phyloP scores from a whole-genome alignment of 2,888 invertebrate genomes.

The Nemapogon koenigi region DNA sequence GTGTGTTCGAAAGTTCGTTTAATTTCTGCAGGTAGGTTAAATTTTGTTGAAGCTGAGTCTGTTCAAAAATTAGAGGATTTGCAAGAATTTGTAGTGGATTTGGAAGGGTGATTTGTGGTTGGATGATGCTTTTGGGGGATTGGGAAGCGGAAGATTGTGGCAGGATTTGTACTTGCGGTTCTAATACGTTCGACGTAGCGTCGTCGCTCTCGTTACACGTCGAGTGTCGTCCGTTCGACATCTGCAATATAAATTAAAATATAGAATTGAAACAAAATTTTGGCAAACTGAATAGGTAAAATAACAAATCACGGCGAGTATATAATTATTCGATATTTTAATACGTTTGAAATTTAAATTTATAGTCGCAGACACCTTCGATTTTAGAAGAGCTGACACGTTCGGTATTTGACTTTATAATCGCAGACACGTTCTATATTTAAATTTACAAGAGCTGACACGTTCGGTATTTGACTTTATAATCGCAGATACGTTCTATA shows the following conservation, averaged over 20 bases:
- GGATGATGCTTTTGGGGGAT: conserved; percentile 26
- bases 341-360: too few relatives aligned
- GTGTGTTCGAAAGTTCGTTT: conserved; percentile 51
- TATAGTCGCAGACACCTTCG: too few relatives aligned
- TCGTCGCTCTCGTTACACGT: conserved; percentile 61
- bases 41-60: conserved; percentile 48
- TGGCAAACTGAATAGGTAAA: neutral
- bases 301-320: too few relatives aligned
- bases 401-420: too few relatives aligned
- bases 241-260: conserved; percentile 26
- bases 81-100: conserved; percentile 39
- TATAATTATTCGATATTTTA: too few relatives aligned
- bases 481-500: too few relatives aligned
- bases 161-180: conserved; percentile 51
- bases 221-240: conserved; percentile 59
- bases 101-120: conserved; percentile 27
- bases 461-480: too few relatives aligned
- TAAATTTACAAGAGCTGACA: too few relatives aligned
- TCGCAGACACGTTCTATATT: too few relatives aligned
- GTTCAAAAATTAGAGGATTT: conserved; percentile 25
- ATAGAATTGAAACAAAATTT: neutral
- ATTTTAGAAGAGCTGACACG: too few relatives aligned
- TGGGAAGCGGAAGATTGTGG: conserved; percentile 44
- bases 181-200: conserved; percentile 53
- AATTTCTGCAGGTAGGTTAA: conserved; percentile 36